phyloP scores from a whole-genome alignment of 2,888 invertebrate genomes.

The Hemithea aestivaria region DNA sequence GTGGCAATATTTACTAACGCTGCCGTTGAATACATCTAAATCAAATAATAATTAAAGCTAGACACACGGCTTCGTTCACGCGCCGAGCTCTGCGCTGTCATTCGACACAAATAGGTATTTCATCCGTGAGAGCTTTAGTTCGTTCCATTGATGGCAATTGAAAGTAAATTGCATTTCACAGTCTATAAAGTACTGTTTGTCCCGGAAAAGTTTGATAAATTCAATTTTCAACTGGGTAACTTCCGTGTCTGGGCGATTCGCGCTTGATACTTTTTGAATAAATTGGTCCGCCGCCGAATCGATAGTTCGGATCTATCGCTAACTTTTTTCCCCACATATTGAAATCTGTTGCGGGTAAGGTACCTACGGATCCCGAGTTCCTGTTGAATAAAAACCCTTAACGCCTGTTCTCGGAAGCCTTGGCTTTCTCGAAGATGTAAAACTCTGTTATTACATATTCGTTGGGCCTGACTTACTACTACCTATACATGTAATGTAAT shows the following conservation, averaged over 20 bases:
- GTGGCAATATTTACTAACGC: constrained; percentile 2
- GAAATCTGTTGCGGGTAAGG: constrained; percentile 6
- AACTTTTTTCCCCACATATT: constrained; percentile 19
- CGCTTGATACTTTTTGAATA: constrained; percentile 73
- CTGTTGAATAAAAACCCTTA: constrained; percentile 33
- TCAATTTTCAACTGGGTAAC: constrained; percentile 71
- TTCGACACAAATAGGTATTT: constrained; percentile 13
- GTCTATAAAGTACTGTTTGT: constrained; percentile 74
- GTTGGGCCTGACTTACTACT: too few species aligned
- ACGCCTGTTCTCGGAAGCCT: constrained; percentile 23
- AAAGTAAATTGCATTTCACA: constrained; percentile 72
- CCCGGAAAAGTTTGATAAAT: constrained; percentile 73
- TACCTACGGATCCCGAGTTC: constrained; percentile 32
- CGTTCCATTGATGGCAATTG: constrained; percentile 59
- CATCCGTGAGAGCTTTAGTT: constrained; percentile 20
- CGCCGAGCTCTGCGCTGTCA: constrained; percentile 1
- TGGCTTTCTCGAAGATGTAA: constrained; percentile 2
- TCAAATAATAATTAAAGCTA: constrained; percentile 14
- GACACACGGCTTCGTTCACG: constrained; percentile 1
- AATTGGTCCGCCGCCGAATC: constrained; percentile 62
- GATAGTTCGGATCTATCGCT: constrained; percentile 41
- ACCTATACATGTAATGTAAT: too few species aligned
- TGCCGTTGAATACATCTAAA: constrained; percentile 3
- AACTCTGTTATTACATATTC: constrained; percentile 7
- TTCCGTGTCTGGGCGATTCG: constrained; percentile 66